Conservation (phyloP, 2,797 vertebrate genomes). For the Eidolon dupreanum region DNA sequence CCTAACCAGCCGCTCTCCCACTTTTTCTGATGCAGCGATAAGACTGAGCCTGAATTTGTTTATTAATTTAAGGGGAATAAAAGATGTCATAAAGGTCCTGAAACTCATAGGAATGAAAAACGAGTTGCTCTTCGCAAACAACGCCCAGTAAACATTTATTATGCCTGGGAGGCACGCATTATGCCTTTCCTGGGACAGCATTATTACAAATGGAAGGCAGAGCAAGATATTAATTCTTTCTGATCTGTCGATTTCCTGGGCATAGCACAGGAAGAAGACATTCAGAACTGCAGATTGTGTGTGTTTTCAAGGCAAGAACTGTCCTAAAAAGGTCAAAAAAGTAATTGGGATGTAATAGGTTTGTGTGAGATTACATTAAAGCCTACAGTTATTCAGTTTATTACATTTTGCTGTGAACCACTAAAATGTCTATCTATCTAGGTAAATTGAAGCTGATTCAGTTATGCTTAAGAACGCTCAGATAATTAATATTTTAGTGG, state of each 20-base stretch:
- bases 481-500: conserved; percentile 67
- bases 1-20: neutral
- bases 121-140: neutral
- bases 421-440: conserved; percentile 77
- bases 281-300: conserved; percentile 61
- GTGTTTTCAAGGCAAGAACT: conserved; percentile 69
- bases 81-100: neutral
- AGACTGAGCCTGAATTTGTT: neutral
- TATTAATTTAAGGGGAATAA: conserved; percentile 57
- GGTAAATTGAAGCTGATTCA: conserved; percentile 76
- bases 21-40: neutral
- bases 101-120: conserved; percentile 18
- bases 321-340: conserved; percentile 81
- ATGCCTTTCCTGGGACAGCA: neutral
- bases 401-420: conserved; percentile 78
- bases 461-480: conserved; percentile 76
- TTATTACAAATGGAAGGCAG: conserved; percentile 30
- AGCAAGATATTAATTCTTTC: neutral
- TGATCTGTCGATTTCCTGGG: conserved; percentile 69
- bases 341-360: conserved; percentile 78
- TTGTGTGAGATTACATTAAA: conserved; percentile 82
- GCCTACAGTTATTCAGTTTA: conserved; percentile 76
- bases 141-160: neutral
- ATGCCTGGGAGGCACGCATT: neutral
- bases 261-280: conserved; percentile 50